Evolutionary conservation across 2,113 vertebrate species (phyloP).

Genomic region (Bungarus multicinctus): DNA sequence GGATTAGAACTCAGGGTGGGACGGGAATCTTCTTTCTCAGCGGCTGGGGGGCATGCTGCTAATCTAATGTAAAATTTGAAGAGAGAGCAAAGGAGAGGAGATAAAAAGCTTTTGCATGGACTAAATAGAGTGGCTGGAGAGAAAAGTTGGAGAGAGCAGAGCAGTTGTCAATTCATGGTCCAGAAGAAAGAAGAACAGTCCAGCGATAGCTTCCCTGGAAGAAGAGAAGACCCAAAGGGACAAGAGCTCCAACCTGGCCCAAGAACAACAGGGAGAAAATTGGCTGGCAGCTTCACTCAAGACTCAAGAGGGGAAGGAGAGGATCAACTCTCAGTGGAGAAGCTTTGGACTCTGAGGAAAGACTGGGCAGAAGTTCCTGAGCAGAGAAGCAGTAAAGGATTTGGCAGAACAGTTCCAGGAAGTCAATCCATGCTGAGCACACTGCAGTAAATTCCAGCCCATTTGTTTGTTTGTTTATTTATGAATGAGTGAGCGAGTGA

Average conservation of each 20-base stretch:
- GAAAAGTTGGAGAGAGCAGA: background rate
- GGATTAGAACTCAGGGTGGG: background rate
- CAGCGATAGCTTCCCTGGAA: background rate
- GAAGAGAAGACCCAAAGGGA: background rate
- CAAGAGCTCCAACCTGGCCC: background rate
- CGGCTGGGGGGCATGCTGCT: background rate
- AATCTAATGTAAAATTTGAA: background rate
- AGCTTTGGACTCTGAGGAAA: background rate
- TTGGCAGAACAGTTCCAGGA: background rate
- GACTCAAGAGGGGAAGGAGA: background rate
- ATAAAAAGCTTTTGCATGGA: background rate
- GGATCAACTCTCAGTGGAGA: background rate
- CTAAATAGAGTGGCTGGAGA: background rate
- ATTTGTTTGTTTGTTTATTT: background rate
- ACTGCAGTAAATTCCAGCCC: background rate
- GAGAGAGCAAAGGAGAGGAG: background rate
- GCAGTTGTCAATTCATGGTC: background rate
- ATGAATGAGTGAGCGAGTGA: too few relatives aligned
- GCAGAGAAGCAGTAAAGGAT: background rate
- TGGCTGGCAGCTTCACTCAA: background rate
- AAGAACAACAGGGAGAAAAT: background rate
- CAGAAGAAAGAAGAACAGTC: background rate
- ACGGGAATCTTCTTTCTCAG: background rate
- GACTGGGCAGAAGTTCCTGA: background rate
- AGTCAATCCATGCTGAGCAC: background rate